Evolutionary conservation across 2,797 vertebrate species (phyloP).

Genomic region (Crocidura indochinensis): DNA sequence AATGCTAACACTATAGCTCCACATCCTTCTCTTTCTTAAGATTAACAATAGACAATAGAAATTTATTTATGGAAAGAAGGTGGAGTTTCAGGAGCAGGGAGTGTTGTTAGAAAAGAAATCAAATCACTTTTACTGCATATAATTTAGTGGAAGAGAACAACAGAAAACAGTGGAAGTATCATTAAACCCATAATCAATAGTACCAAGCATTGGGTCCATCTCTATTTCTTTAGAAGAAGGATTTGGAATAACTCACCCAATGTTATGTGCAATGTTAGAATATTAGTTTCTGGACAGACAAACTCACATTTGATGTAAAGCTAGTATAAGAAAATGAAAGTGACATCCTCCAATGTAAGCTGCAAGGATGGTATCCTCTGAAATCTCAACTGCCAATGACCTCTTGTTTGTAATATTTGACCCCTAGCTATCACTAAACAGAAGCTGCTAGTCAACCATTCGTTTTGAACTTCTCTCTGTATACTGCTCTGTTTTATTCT

Average conservation of each 20-base stretch:
- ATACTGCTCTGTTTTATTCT: constrained; percentile 77
- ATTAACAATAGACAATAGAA: background rate
- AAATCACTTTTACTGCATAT: background rate
- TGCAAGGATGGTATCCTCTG: too few species aligned
- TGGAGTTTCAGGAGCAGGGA: background rate
- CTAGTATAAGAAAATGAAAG: background rate
- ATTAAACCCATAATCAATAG: background rate
- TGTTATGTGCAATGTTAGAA: accelerated
- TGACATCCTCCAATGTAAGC: background rate
- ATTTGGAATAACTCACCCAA: background rate
- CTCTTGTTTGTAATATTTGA: background rate
- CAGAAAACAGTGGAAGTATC: background rate
- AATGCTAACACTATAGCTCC: background rate
- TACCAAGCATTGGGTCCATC: background rate
- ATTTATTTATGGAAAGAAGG: background rate
- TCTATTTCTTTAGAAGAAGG: background rate
- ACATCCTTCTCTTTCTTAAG: too few species aligned
- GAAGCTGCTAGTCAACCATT: background rate
- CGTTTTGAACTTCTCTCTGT: constrained; percentile 48
- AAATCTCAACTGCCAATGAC: background rate
- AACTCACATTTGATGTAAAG: background rate
- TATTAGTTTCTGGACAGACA: background rate
- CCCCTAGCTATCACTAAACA: constrained; percentile 34
- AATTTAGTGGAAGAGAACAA: accelerated
- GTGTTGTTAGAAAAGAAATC: background rate